Base-by-base conservation (phyloP, 2,113 vertebrate species). In the Neofelis nebulosa region DNA sequence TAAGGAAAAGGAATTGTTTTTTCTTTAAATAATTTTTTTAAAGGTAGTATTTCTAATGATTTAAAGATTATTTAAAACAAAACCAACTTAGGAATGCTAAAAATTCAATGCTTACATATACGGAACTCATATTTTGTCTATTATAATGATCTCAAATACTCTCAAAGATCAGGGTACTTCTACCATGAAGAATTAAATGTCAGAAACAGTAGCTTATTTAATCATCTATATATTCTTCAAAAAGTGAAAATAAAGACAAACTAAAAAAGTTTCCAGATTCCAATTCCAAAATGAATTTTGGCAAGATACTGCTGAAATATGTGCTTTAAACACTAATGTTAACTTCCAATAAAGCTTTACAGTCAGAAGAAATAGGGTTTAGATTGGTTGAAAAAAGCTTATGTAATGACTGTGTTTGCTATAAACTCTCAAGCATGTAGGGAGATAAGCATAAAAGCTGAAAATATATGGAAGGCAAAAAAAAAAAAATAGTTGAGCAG, bases 361-460 rank as follows among this genome's bases (percentile, higher is more conserved):
- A 87, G 33, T 98, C 7, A 89, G 52, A 95, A 96, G 82, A 96
- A 95, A 89, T 33, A 52, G 68, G 52, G 15, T 69, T 84, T 57
- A 78, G 79, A 80, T 15, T 94, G 4, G 25, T 18, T 91, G 63
- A 65, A 65, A 94, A 79, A 84, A 84, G 41, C 21, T 71, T 73
- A 89, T 5, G 69, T 86, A 83, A 93, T 83, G 92, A 74, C 13
- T 36, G 8, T 31, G 36, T 68, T 25, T 86, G 48, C 69, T 91
- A 88, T 87, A 91, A 95, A 95, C 71, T 97, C 65, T 90, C 33
- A 94, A 95, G 84, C 87, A 92, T 31, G 85, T 41, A 96, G 81
- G 45, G n/a, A 93, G 63, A 92, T 92, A 98, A 97, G 94, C 14
- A 66, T 96, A 92, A 98, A 98, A 98, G 98, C 97, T 97, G 96